phyloP scores from a whole-genome alignment of 1,140 invertebrate species.

The Zaprionus kolodkinae region DNA sequence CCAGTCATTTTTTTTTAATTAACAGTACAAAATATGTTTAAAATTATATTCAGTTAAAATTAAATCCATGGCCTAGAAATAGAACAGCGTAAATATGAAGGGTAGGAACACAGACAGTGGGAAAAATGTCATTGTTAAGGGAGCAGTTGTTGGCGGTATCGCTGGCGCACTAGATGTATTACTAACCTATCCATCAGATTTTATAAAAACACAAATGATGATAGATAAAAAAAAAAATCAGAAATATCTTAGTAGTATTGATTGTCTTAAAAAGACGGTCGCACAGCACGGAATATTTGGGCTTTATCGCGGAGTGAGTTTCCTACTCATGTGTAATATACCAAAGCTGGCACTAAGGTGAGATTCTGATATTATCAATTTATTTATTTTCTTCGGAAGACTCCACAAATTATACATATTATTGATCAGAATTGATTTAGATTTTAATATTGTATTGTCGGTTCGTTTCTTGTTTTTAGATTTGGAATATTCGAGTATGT shows the following conservation, averaged over 20 bases:
- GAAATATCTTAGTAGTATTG: slow-evolving; percentile 93
- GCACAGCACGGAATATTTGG: slow-evolving; percentile 94
- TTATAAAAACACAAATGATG: slow-evolving; percentile 98
- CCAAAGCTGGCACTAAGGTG: slow-evolving; percentile 95
- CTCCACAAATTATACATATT: too few species aligned
- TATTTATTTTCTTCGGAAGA: too few species aligned
- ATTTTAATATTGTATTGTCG: too few species aligned
- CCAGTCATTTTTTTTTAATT: too few species aligned
- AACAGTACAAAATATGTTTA: too few species aligned
- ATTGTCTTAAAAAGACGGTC: slow-evolving; percentile 97
- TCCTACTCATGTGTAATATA: slow-evolving; percentile 97
- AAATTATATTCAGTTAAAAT: too few species aligned
- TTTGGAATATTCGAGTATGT: slow-evolving; percentile 90
- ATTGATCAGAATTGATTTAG: too few species aligned
- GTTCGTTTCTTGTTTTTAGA: too few species aligned
- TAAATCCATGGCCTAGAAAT: too few species aligned
- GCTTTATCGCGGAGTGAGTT: slow-evolving; percentile 96
- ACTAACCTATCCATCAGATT: slow-evolving; percentile 99
- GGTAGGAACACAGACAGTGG: slow-evolving; percentile 77
- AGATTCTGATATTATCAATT: too few species aligned
- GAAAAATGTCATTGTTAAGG: slow-evolving; percentile 86
- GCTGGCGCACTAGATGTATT: slow-evolving; percentile 97
- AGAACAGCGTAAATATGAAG: background rate
- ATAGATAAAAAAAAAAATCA: slow-evolving; percentile 87
- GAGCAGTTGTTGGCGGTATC: slow-evolving; percentile 91